phyloP scores from a whole-genome alignment of 2,888 invertebrate genomes.

The Shargacucullia verbasci region DNA sequence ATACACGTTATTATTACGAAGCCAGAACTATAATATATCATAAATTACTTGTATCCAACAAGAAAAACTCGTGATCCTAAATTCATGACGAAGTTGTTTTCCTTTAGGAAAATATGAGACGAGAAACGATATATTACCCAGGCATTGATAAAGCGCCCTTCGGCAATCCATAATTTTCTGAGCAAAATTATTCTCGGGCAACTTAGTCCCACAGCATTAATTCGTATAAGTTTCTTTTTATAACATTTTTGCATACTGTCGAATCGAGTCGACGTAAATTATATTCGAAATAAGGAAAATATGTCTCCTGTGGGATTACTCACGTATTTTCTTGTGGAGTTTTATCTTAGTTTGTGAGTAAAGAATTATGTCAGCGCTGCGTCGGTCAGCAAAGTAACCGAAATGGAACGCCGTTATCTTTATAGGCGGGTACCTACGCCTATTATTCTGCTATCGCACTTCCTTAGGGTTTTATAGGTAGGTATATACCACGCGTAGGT shows the following conservation, averaged over 20 bases:
- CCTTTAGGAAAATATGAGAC: constrained; percentile 57
- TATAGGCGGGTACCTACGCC: constrained; percentile 61
- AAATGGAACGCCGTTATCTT: constrained; percentile 63
- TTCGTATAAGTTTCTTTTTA: constrained; percentile 58
- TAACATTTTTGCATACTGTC: constrained; percentile 50
- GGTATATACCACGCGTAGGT: constrained; percentile 41
- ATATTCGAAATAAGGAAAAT: constrained; percentile 53
- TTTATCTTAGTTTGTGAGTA: constrained; percentile 54
- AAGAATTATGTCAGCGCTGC: constrained; percentile 59
- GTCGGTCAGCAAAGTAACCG: constrained; percentile 62
- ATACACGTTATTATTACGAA: constrained; percentile 19
- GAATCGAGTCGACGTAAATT: constrained; percentile 39
- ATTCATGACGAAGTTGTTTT: constrained; percentile 66
- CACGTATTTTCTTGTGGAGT: constrained; percentile 40
- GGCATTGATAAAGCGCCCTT: constrained; percentile 74
- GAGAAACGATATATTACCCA: constrained; percentile 67
- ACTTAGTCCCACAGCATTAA: constrained; percentile 65
- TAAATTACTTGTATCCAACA: constrained; percentile 45
- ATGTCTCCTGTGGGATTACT: constrained; percentile 38
- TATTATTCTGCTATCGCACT: constrained; percentile 64
- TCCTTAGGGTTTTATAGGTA: constrained; percentile 53
- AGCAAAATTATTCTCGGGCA: constrained; percentile 67
- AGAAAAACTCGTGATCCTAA: constrained; percentile 55
- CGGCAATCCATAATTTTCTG: constrained; percentile 71
- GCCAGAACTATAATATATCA: constrained; percentile 18